Base-by-base conservation (phyloP, 2,797 vertebrate genomes). In the Etheostoma nigrum region DNA sequence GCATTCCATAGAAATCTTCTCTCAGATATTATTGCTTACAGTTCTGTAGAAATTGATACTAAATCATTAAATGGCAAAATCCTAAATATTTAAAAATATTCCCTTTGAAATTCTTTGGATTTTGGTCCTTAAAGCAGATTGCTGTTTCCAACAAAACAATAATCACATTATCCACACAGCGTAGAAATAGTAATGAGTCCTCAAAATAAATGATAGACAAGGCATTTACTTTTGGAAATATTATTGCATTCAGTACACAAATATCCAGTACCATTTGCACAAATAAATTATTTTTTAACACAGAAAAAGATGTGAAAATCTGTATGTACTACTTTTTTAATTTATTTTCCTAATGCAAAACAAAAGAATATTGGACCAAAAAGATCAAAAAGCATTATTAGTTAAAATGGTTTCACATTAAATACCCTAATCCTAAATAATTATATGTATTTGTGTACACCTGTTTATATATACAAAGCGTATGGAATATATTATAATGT, bases 281-380 rank as follows among this genome's bases (percentile, higher is more conserved):
- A 66, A 83, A 72, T 85, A 70, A 68, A 78, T 88, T 48, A 75
- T 36, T 74, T 58, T 59, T 66, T 25, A 23, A 65, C 36, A 74
- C 51, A 68, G 16, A 57, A 74, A 74, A 60, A 76, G 14, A 79
- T 60, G 2, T 59, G 2, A 65, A 52, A 77, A 53, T 53, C 49
- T 27, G 10, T 48, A 21, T 47, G 21, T 19, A 51, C 13, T 77
- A 25, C 25, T n/a, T 75, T 76, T 71, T 33, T 59, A 18, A 77
- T 67, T n/a, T 21, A 70, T 0, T 67, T 67, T 15, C 25, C 30
- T 73, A 47, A 61, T 27, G 66, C 11, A 61, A 21, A 49, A 23
- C 16, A 60, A 44, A 33, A 36, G 27, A 61, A 6, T 10, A 40
- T 12, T 67, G 13, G 5, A 5, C 10, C n/a, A 47, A 47, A 76